phyloP scores from a whole-genome alignment of 2,797 vertebrate genomes.

The Enoplosus armatus region DNA sequence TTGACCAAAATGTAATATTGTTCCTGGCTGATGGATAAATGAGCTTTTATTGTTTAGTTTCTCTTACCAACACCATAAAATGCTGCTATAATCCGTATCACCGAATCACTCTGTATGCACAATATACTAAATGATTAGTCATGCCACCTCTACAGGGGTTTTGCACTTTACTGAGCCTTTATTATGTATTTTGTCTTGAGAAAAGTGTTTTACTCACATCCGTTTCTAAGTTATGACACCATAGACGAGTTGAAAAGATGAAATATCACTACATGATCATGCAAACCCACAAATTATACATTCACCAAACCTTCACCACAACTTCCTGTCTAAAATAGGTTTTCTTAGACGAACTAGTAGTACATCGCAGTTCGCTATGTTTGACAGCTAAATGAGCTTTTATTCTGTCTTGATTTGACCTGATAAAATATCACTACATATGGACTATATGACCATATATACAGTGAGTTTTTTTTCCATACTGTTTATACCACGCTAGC shows the following conservation, averaged over 20 bases:
- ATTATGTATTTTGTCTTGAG: neutral
- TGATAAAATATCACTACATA: neutral
- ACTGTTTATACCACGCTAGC: too few relatives aligned
- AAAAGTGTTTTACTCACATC: neutral
- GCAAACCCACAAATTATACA: constrained; percentile 5
- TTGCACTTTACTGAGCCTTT: neutral
- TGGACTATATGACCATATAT: neutral
- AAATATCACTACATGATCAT: constrained; percentile 5
- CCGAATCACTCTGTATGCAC: neutral
- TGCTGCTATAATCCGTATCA: constrained; percentile 1
- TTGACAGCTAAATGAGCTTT: neutral
- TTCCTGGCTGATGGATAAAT: constrained; percentile 9
- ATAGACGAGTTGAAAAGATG: neutral
- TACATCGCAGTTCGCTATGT: neutral
- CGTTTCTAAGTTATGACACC: neutral
- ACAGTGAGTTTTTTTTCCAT: neutral
- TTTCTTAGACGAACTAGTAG: neutral
- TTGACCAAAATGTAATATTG: neutral
- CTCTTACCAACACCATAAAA: constrained; percentile 7
- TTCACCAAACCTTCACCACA: neutral
- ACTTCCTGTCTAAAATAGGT: too few relatives aligned
- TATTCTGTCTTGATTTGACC: too few relatives aligned
- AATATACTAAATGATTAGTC: neutral
- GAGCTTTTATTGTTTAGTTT: constrained; percentile 24
- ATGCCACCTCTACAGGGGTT: neutral